These are phyloP conservation scores for Diplosoma virens DNA, from an alignment of 23 tunicate genomes.

Conservation along the genomic window DNA sequence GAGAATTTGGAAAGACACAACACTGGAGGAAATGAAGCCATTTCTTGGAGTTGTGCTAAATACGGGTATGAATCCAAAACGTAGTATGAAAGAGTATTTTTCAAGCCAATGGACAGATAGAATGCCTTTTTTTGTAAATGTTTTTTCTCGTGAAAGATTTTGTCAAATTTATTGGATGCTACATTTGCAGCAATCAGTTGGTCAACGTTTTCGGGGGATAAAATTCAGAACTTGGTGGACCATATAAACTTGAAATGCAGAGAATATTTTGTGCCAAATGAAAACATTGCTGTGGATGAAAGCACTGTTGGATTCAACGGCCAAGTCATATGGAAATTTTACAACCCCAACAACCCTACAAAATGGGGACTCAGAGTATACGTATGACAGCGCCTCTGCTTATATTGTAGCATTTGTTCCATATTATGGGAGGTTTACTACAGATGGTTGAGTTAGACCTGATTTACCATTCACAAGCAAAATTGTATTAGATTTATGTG, in stretches of 20 bases:
- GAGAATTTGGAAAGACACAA: slow-evolving; percentile 27
- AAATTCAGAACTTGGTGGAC: slow-evolving; percentile 27
- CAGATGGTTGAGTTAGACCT: slow-evolving; percentile 22
- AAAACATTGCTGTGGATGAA: slow-evolving; percentile 21
- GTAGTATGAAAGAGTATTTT: slow-evolving; percentile 21
- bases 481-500: slow-evolving; percentile 13
- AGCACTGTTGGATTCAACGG: slow-evolving; percentile 37
- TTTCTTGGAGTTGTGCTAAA: slow-evolving; percentile 33
- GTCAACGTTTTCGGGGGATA: slow-evolving; percentile 25
- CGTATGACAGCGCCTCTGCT: slow-evolving; percentile 25
- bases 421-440: slow-evolving; percentile 9
- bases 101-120: slow-evolving; percentile 25
- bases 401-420: slow-evolving; percentile 24
- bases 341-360: slow-evolving; percentile 27
- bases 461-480: slow-evolving; percentile 20
- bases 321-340: slow-evolving; percentile 18
- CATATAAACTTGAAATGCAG: slow-evolving; percentile 17
- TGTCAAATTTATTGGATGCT: slow-evolving; percentile 30
- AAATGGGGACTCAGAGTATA: slow-evolving; percentile 26
- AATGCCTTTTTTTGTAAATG: slow-evolving; percentile 39
- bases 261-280: slow-evolving; percentile 34
- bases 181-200: slow-evolving; percentile 24
- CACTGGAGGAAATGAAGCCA: slow-evolving; percentile 30
- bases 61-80: slow-evolving; percentile 18
- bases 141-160: slow-evolving; percentile 29